Evolutionary conservation across 2,113 vertebrate genomes (phyloP), one percentile per base, ranked within the genome.

Genomic region (Haemorhous mexicanus): DNA sequence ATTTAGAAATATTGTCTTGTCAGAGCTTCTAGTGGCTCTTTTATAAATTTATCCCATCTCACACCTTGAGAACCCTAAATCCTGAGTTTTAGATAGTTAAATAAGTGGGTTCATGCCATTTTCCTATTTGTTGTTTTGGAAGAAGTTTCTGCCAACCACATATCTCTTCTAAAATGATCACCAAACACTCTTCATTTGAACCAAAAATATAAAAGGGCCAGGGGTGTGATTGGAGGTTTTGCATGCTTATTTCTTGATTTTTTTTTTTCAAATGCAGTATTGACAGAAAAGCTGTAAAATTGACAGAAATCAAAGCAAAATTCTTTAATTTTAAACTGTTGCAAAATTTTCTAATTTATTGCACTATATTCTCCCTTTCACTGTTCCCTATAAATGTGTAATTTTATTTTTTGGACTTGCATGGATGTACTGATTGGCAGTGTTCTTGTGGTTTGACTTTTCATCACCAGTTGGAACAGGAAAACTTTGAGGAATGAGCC

Each of bases 401-500:
- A 43, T 84, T 43, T 23, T 80, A 58, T 68, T 86, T 95, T 95
- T 90, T 41, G 35, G 18, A 66, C 16, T 44, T 87, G 13, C 35
- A 61, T 92, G 55, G 39, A 63, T 58, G n/a, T 68, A 35, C 30
- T 4, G 56, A 96, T 95, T 86, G 80, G 70, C 66, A 80, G 13
- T 91, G 89, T 95, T 96, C 91, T 87, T 88, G 68, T 94, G 88
- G 30, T 78, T 97, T 90, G 84, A 86, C 95, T 97, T 94, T 92
- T 90, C 85, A 93, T 94, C 94, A 80, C 41, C 52, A 70, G 8
- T 81, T 93, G 59, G 59, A 95, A 11, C 22, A 80, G 52, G 30
- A 73, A 94, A 75, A 83, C 77, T 61, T 61, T 87, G 35, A 95
- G 82, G 21, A 76, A 87, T 41, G 64, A 77, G 23, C 37, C 21